These are phyloP conservation scores for Hecatera dysodea DNA, from an alignment of 2,888 invertebrate species.

Conservation along the genomic window DNA sequence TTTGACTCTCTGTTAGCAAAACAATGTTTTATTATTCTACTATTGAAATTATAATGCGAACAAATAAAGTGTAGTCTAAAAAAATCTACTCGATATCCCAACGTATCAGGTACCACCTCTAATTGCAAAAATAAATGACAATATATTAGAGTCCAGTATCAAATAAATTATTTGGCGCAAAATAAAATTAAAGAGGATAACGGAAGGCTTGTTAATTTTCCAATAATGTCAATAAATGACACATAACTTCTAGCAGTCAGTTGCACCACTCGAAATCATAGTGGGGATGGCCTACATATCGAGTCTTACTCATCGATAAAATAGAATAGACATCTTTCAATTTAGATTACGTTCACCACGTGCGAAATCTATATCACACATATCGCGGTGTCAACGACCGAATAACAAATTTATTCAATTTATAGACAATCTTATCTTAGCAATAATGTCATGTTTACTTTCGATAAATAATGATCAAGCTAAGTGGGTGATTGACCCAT, in stretches of 20 bases:
- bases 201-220: neutral
- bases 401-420: slow-evolving; percentile 63
- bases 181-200: slow-evolving; percentile 3
- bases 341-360: slow-evolving; percentile 54
- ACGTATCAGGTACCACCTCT: neutral
- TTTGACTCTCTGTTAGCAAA: slow-evolving; percentile 21
- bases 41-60: neutral
- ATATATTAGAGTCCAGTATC: neutral
- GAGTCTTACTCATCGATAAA: slow-evolving; percentile 46
- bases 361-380: slow-evolving; percentile 48
- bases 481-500: slow-evolving; percentile 59
- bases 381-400: slow-evolving; percentile 58
- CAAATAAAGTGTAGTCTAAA: no score
- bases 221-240: slow-evolving; percentile 19
- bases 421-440: slow-evolving; percentile 64
- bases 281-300: slow-evolving; percentile 44
- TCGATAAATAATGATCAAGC: slow-evolving; percentile 52
- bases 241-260: neutral
- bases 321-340: slow-evolving; percentile 46
- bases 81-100: neutral
- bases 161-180: neutral
- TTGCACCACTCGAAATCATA: slow-evolving; percentile 15
- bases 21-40: neutral
- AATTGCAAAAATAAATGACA: neutral
- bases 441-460: slow-evolving; percentile 60